Conservation (phyloP, 2,113 vertebrate species). For the Pantherophis guttatus region DNA sequence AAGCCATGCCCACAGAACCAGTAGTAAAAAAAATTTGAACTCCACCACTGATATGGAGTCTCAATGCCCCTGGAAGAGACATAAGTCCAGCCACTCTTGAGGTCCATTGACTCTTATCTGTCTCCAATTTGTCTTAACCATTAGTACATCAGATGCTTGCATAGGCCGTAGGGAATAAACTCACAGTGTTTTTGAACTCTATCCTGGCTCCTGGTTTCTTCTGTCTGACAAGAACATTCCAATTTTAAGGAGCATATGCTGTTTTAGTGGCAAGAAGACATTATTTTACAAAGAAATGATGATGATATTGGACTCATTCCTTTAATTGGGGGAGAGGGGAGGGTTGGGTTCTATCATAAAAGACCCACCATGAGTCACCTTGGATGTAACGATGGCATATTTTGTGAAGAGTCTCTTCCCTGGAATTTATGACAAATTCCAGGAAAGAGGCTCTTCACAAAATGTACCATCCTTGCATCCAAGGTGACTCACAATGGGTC, state of each 20-base stretch:
- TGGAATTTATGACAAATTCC: background rate
- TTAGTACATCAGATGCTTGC: background rate
- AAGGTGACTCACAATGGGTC: background rate
- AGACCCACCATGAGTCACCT: background rate
- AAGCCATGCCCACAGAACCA: too few species aligned
- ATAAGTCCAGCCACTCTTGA: background rate
- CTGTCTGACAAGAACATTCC: background rate
- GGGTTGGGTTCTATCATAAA: background rate
- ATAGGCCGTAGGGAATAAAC: background rate
- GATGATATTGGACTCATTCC: background rate
- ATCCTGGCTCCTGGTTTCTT: background rate
- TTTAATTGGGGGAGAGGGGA: background rate
- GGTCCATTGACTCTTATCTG: background rate
- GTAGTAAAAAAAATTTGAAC: too few species aligned
- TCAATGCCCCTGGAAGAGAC: background rate
- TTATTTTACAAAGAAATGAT: background rate
- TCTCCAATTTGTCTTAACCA: background rate
- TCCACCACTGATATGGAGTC: background rate
- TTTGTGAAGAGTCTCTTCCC: background rate
- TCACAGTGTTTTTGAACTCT: background rate
- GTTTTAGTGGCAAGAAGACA: background rate
- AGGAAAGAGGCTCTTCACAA: background rate
- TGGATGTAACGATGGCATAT: background rate
- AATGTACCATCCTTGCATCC: background rate
- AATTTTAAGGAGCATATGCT: background rate